Evolutionary conservation across 1,140 invertebrate genomes (phyloP), one percentile per base, ranked within the genome.

Genomic region (Globodera rostochiensis): DNA sequence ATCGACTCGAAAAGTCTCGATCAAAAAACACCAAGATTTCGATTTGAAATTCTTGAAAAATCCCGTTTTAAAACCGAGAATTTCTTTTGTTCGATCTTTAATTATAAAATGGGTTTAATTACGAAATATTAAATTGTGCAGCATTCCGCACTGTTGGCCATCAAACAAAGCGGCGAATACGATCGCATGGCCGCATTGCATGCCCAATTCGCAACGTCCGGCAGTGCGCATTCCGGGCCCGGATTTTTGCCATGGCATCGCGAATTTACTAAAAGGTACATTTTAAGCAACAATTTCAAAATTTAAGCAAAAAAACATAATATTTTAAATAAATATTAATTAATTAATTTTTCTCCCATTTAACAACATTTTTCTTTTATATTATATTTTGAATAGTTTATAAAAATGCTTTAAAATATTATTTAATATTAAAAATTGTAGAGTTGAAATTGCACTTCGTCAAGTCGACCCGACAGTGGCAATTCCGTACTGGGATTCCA

Each of bases 111-210:
- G 36, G 36, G 3, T 0, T 36, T 36, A 36, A 36, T 36, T 36
- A 36, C 36, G 36, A 36, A 53, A 53, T 53, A 53, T 11, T 53
- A 53, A 70, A 25, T 71, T 36, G 9, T 45, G 6, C 36, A 78
- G 76, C 91, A 91, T 81, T 82, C 84, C 47, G 91, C 90, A 9
- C 15, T 91, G 6, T 86, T 86, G 19, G 77, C 83, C 66, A 80
- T 91, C 19, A 91, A 91, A 77, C 76, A 84, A 19, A 88, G 79
- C 69, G 88, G 88, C 64, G 88, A 88, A 71, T 89, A 88, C 66
- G 88, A 89, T 70, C 71, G 88, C 73, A 73, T 89, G 4, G 81
- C 84, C 21, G 77, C 75, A 50, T 69, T 86, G 15, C 85, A 86
- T 80, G 85, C 87, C 9, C 85, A 87, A 69, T 86, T 86, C 60